Conservation (phyloP, 2,888 invertebrate species). For the Mylabris sibirica region DNA sequence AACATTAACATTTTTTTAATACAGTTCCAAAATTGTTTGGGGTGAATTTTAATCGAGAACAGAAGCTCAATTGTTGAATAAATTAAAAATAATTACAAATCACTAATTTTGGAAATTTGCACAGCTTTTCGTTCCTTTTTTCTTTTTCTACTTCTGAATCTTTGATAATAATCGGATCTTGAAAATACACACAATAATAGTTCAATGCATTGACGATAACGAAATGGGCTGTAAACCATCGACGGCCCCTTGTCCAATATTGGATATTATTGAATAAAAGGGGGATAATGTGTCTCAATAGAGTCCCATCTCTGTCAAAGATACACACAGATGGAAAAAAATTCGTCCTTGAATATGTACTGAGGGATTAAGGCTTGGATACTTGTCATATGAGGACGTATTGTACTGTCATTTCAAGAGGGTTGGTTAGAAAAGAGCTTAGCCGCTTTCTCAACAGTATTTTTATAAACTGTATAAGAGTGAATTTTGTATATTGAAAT, state of each 20-base stretch:
- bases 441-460: neutral
- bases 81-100: neutral
- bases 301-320: conserved; percentile 41
- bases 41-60: conserved; percentile 3
- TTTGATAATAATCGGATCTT: conserved; percentile 15
- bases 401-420: conserved; percentile 55
- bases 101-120: neutral
- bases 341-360: conserved; percentile 52
- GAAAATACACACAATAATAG: conserved; percentile 18
- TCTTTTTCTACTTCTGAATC: too few relatives aligned
- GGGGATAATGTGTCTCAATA: conserved; percentile 49
- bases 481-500: neutral
- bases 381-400: conserved; percentile 49
- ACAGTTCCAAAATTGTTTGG: neutral
- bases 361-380: conserved; percentile 54
- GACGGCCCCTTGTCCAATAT: conserved; percentile 50
- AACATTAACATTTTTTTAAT: conserved; percentile 14
- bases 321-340: conserved; percentile 41
- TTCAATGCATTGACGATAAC: conserved; percentile 42
- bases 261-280: conserved; percentile 52
- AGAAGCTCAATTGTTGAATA: neutral
- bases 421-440: conserved; percentile 44
- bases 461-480: neutral
- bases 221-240: conserved; percentile 56
- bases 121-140: too few relatives aligned